These are phyloP conservation scores for Yponomeuta malinellus DNA, from an alignment of 2,888 invertebrate species.

Conservation along the genomic window DNA sequence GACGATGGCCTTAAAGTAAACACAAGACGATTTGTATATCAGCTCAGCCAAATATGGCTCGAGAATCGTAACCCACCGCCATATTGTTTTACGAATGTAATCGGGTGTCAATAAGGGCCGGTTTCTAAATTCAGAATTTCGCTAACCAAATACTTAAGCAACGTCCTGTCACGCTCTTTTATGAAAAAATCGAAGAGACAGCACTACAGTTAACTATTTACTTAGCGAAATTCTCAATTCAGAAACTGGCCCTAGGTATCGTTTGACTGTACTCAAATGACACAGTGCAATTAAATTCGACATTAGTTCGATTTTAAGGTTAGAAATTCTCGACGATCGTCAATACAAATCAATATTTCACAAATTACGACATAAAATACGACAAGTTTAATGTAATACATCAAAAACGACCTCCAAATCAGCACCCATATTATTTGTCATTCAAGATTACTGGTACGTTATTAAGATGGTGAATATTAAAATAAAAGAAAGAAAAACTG, in stretches of 20 bases:
- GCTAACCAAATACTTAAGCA: too few species aligned
- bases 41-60: background rate
- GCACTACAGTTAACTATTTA: too few species aligned
- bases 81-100: background rate
- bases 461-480: background rate
- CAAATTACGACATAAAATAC: slow-evolving; percentile 13
- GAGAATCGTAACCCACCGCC: background rate
- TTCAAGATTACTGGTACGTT: background rate
- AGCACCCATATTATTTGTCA: slow-evolving; percentile 29
- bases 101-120: background rate
- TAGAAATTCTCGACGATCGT: too few species aligned
- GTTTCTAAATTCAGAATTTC: too few species aligned
- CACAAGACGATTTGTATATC: background rate
- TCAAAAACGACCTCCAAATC: slow-evolving; percentile 38
- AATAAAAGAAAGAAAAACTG: background rate
- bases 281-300: background rate
- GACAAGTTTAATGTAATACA: slow-evolving; percentile 42
- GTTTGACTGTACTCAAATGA: background rate
- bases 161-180: too few species aligned
- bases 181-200: too few species aligned
- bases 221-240: too few species aligned
- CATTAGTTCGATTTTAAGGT: too few species aligned
- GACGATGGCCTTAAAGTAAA: background rate
- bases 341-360: too few species aligned
- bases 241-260: too few species aligned